Base-by-base conservation (phyloP, 2,888 invertebrate species). In the Scaptomyza flava region DNA sequence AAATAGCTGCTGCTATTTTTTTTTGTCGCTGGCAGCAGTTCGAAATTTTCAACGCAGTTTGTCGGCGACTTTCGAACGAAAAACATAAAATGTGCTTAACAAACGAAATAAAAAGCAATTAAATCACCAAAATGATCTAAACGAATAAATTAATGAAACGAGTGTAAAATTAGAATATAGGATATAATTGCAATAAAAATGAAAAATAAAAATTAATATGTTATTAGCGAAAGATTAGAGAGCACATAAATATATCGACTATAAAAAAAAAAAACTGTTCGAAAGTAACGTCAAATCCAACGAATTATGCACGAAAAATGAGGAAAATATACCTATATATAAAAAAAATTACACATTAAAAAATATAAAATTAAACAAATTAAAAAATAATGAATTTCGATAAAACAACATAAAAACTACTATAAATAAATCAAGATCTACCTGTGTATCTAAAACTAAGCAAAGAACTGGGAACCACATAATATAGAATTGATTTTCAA, bases 31-130 rank as follows among this genome's bases (percentile, higher is more conserved):
- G 70, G 59, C 60, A 45, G 81, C 58, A 48, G 64, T 65, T 61
- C 65, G 68, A 77, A 76, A 81, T 73, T 77, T 74, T 74, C 66
- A 71, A 47, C 72, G 71, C 89, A 90, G 90, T 90, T 90, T 87
- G 81, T 85, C 89, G 90, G 80, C 87, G 78, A 89, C 90, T 90
- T 90, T 90, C 90, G 89, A 90, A 86, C 77, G 77, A 81, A 81
- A 81, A 81, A 86, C 81, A 82, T 77, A 83, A 76, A 77, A 81
- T 84, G 87, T 78, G 68, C 69, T 59, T 76, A 69, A 79, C 67
- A 50, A 63, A 71, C 41, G 53, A 74, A 63, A 73, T 71, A 34
- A 51, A 51, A 57, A 51, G 31, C 47, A 54, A 76, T 62, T 50
- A 50, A 74, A 64, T 34, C 31, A 56, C n/a, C 61, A 53, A 67